Percentiles rank a stretch among this genome's conserved stretches.
phyloP scores from a whole-genome alignment of 2,113 vertebrate species.

The Odontophorus gujanensis region DNA sequence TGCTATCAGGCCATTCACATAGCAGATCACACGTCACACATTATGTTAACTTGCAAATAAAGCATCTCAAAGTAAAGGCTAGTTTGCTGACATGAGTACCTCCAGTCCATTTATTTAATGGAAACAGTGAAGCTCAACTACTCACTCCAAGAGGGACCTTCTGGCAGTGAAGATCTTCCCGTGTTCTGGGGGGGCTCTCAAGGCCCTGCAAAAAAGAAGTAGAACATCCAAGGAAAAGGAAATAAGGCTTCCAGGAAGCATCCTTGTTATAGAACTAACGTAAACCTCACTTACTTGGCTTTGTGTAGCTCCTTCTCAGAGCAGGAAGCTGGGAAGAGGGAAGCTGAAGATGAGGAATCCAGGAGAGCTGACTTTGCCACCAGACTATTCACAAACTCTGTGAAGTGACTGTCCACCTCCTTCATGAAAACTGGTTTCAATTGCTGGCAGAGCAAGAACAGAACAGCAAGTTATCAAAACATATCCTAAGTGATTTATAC shows the following conservation, averaged over 20 bases:
- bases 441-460: conserved; percentile 72
- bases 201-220: conserved; percentile 74
- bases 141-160: conserved; percentile 94
- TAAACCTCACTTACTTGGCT: conserved; percentile 78
- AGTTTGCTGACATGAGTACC: not conserved
- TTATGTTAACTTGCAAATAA: not conserved
- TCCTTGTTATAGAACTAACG: not conserved
- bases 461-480: not conserved
- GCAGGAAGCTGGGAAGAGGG: conserved; percentile 76
- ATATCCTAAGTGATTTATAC: not conserved
- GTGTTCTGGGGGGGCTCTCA: conserved; percentile 83
- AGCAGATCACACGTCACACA: not conserved
- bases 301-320: conserved; percentile 84
- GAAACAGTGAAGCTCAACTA: conserved; percentile 17
- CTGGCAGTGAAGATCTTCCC: conserved; percentile 91
- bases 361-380: conserved; percentile 86
- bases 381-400: conserved; percentile 89
- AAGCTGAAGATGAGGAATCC: conserved; percentile 77
- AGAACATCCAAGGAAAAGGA: not conserved
- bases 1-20: not conserved
- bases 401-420: conserved; percentile 90
- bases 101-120: not conserved
- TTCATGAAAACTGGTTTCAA: conserved; percentile 91
- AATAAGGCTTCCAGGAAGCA: conserved; percentile 15
- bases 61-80: not conserved